These are phyloP conservation scores for Anoplophora glabripennis DNA, from an alignment of 1,140 invertebrate species.

Conservation along the genomic window DNA sequence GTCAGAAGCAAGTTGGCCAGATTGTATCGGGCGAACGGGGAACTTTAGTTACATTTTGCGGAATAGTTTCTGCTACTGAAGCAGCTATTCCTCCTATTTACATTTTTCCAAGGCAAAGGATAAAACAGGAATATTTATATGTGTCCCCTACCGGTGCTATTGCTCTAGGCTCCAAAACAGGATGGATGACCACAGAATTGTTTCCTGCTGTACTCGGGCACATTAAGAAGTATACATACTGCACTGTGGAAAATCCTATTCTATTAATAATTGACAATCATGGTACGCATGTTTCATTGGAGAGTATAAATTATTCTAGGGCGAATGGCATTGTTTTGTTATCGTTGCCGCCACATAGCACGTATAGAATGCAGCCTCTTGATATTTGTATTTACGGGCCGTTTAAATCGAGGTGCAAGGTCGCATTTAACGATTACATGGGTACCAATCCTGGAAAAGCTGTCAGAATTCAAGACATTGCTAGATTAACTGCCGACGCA, in stretches of 20 bases:
- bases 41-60: slow-evolving; percentile 41
- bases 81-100: slow-evolving; percentile 42
- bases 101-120: slow-evolving; percentile 42
- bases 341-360: slow-evolving; percentile 43
- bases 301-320: slow-evolving; percentile 30
- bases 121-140: slow-evolving; percentile 39
- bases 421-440: slow-evolving; percentile 41
- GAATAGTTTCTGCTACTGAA: slow-evolving; percentile 41
- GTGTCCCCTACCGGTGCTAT: slow-evolving; percentile 36
- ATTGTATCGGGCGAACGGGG: slow-evolving; percentile 47
- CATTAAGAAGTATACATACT: slow-evolving; percentile 15
- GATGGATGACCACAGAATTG: slow-evolving; percentile 16
- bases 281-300: slow-evolving; percentile 23
- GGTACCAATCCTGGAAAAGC: slow-evolving; percentile 36
- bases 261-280: slow-evolving; percentile 24
- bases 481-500: slow-evolving; percentile 23
- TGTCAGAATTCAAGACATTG: slow-evolving; percentile 44
- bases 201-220: slow-evolving; percentile 23
- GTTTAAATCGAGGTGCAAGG: slow-evolving; percentile 47
- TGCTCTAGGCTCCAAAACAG: slow-evolving; percentile 20
- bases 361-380: slow-evolving; percentile 48
- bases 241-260: slow-evolving; percentile 18
- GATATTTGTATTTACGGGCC: slow-evolving; percentile 44
- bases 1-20: slow-evolving; percentile 47
- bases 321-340: slow-evolving; percentile 44